Conservation (phyloP, 2,113 vertebrate genomes). For the Hystrix cristata region DNA sequence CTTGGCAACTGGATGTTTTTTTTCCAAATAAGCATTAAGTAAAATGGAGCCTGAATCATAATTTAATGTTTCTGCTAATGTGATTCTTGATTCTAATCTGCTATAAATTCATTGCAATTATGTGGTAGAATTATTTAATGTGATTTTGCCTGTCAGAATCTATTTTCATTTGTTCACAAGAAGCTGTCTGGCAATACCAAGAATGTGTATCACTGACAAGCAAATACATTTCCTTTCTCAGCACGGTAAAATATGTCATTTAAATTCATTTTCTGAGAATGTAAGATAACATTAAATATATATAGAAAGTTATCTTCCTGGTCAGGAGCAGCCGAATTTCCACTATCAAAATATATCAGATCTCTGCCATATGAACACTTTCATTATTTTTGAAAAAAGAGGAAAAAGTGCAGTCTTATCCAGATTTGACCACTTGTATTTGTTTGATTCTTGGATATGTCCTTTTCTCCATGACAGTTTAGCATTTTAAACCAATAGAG, state of each 20-base stretch:
- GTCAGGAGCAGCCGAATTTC: constrained; percentile 17
- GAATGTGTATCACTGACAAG: constrained; percentile 51
- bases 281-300: constrained; percentile 55
- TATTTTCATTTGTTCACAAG: constrained; percentile 73
- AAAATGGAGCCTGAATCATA: constrained; percentile 48
- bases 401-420: not conserved
- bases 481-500: not conserved
- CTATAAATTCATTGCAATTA: constrained; percentile 78
- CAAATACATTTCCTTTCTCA: constrained; percentile 72
- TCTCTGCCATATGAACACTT: not conserved
- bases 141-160: constrained; percentile 60
- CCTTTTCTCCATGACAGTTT: not conserved
- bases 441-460: not conserved
- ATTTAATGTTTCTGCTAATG: constrained; percentile 74
- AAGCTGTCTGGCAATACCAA: constrained; percentile 64
- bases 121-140: constrained; percentile 74
- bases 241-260: constrained; percentile 58
- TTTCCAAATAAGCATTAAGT: constrained; percentile 73
- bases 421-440: not conserved
- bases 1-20: constrained; percentile 26
- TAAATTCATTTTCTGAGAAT: constrained; percentile 66
- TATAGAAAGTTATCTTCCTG: constrained; percentile 66
- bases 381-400: not conserved
- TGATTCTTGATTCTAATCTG: constrained; percentile 77
- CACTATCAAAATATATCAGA: constrained; percentile 44